These are phyloP conservation scores for Leucophenga maculata DNA, from an alignment of 2,888 invertebrate genomes.

Conservation along the genomic window DNA sequence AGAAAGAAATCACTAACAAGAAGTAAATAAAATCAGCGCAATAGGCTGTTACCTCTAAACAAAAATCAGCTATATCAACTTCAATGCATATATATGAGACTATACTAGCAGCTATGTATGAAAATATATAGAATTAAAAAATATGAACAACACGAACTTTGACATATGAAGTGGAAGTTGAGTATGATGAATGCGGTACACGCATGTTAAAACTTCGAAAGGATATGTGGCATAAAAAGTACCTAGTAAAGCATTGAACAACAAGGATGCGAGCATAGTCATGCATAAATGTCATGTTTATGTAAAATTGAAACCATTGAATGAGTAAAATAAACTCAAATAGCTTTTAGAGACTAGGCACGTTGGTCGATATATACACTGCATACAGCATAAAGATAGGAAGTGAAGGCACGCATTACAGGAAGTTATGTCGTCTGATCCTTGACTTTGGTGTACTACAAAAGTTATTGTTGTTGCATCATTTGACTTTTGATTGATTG, in stretches of 20 bases:
- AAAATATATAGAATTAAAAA: background rate
- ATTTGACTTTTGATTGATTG: constrained; percentile 59
- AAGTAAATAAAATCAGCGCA: constrained; percentile 4
- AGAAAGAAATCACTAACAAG: background rate
- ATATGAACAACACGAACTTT: constrained; percentile 23
- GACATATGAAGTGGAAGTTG: constrained; percentile 20
- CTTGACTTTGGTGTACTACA: background rate
- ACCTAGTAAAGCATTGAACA: background rate
- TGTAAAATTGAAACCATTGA: constrained; percentile 55
- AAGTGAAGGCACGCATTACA: too few relatives aligned
- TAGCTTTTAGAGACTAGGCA: too few relatives aligned
- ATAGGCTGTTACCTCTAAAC: constrained; percentile 11
- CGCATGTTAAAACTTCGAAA: background rate
- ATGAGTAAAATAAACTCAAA: background rate
- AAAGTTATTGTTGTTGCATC: constrained; percentile 34
- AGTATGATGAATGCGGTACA: constrained; percentile 17
- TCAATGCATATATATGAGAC: too few relatives aligned
- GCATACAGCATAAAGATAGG: too few relatives aligned
- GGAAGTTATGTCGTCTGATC: background rate
- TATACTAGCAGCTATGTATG: background rate
- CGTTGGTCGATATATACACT: too few relatives aligned
- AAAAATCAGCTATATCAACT: background rate
- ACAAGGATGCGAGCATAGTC: background rate
- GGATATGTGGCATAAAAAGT: background rate
- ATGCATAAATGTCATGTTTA: constrained; percentile 31